Conservation (phyloP, 2,797 vertebrate species). For the Corythornis leucogaster region DNA sequence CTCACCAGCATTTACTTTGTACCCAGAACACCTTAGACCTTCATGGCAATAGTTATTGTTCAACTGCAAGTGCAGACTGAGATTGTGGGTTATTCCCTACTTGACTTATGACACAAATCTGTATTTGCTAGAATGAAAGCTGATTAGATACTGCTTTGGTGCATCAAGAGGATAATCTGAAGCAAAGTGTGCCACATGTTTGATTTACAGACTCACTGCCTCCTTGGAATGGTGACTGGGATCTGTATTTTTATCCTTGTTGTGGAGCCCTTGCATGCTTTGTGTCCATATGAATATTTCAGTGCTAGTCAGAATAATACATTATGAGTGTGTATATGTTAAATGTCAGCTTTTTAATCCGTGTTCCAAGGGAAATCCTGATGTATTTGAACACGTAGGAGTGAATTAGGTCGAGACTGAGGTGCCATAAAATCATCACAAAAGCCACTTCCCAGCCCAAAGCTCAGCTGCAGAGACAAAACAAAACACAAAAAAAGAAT, state of each 20-base stretch:
- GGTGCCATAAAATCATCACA: neutral
- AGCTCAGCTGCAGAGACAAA: neutral
- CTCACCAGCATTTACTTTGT: neutral
- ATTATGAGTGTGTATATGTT: neutral
- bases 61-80: neutral
- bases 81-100: neutral
- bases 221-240: neutral
- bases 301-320: neutral
- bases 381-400: neutral
- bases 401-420: neutral
- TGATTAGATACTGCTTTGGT: conserved; percentile 21
- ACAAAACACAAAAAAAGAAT: neutral
- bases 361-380: neutral
- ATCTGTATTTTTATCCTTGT: neutral
- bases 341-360: neutral
- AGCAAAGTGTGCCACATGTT: neutral
- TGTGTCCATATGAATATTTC: neutral
- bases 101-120: neutral
- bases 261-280: neutral
- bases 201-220: neutral
- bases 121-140: neutral
- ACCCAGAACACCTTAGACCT: neutral
- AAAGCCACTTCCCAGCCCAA: neutral
- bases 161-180: conserved; percentile 7
- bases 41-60: neutral